Base-by-base conservation (phyloP, 2,113 vertebrate genomes). In the Embiotoca jacksoni region DNA sequence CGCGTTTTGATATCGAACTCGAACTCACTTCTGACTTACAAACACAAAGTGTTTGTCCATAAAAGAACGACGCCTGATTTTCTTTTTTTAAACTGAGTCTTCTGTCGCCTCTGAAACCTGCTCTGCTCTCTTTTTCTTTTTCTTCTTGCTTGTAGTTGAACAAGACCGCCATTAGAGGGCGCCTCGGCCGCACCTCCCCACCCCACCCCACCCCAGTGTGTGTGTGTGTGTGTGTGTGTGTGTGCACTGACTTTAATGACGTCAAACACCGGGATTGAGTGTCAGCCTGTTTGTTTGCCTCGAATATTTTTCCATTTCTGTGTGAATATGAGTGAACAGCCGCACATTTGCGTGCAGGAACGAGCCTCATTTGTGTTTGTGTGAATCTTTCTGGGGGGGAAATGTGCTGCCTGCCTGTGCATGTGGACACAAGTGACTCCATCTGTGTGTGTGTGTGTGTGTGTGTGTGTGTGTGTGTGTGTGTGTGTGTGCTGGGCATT, bases 381-480 rank as follows among this genome's bases (percentile, higher is more conserved):
- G 73, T 78, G 59, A 73, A 80, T 73, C 63, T 84, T 62, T 84
- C 46, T 75, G 64, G 50, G 76, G 70, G 63, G 62, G 23, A 37
- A 62, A 56, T 70, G 72, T 65, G 59, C 79, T 83, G 86, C 88
- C 52, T 88, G 82, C 72, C 57, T 71, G 76, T 85, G 82, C 82
- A 82, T 87, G 85, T 88, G 84, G 80, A 83, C 83, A 83, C 84
- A 83, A 81, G 70, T 66, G 75, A 75, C 79, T 84, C 69, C 79
- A 59, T 84, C 55, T 86, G 59, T 83, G 44, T 68, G 15, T 63
- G 57, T 72, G 64, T 41, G 39, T 75, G 66, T 66, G 72, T 78
- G 80, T 75, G 76, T 72, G 77, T 71, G 75, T 75, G 66, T 65
- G 78, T 71, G 76, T 61, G 59, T 66, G 81, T 62, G 75, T 68